Evolutionary conservation across 2,888 invertebrate genomes (phyloP), one percentile per base, ranked within the genome.

Genomic region (Adelognathus sp.): DNA sequence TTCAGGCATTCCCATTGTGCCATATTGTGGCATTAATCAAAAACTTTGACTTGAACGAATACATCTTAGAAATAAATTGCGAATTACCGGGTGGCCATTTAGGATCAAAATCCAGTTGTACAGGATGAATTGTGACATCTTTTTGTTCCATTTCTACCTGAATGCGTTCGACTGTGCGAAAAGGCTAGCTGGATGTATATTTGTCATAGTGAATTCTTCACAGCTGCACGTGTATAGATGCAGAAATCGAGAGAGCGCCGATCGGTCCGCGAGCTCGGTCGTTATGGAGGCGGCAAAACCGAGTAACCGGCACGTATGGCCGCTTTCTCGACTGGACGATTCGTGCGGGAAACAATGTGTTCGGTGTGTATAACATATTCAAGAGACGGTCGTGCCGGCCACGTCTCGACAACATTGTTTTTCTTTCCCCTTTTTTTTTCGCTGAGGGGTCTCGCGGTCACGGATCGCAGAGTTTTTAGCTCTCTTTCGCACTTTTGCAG

Each of bases 281-380:
- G 63, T 66, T 16, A 31, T n/a, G 24, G 33, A 33, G 66, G 61
- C 54, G 33, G 66, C 66, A 67, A 66, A 78, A 79, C 72, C 58
- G 72, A 50, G 67, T 56, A 63, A 56, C 16, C 76, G 83, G 81
- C 86, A 85, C 85, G 85, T 85, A 84, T 84, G 76, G 73, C 79
- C 64, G 60, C 77, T 80, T 77, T 75, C 67, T 64, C 64, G 61
- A 63, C 41, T 56, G 79, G 81, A 71, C 77, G 85, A 88, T 87
- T 87, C 89, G 88, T 90, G 88, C 87, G 85, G 80, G 82, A 87
- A 90, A 90, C 90, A 90, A 90, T 89, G 87, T 86, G 83, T 82
- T 79, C 81, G 76, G 81, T 79, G 83, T 81, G 83, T 85, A 86
- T 86, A 88, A 87, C 87, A 79, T 76, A 87, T 85, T 83, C 85